Evolutionary conservation across 2,888 invertebrate species (phyloP), one percentile per base, ranked within the genome.

Genomic region (Rhamnusium bicolor): DNA sequence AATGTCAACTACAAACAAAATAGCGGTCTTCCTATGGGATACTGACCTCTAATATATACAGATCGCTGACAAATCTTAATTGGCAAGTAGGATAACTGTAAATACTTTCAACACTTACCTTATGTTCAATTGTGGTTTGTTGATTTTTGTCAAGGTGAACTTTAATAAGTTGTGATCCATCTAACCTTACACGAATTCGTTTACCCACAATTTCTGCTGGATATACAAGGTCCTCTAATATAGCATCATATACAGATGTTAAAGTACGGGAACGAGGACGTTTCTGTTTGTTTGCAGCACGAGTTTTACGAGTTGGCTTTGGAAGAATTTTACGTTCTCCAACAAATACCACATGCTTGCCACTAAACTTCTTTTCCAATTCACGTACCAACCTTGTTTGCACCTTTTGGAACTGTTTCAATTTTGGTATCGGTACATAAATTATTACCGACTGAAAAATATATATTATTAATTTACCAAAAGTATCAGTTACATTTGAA

Each of bases 171-270:
- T 98, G 95, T 58, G 97, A 95, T 78, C 99, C 99, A 87, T 99
- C 99, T 84, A 98, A 91, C 89, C 96, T 97, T 75, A 99, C 94
- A 82, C 99, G 93, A 87, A 98, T 98, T 80, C 99, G 93, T 90
- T 98, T 99, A 87, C 99, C 99, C 51, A 99, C 98, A 84, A 99
- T 98, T 91, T 99, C 99, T 67, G 99, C 98, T 27, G 99, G 99
- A 90, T 95, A 99, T 72, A 99, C 98, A 83, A 99, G 90, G 90
- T 99, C 99, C 88, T 98, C 98, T 78, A 99, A 91, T 85, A 99
- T 96, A 71, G 97, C 96, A 88, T 99, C 98, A 86, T 99, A 99
- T 47, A 99, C 99, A 82, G 98, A 93, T 68, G 99, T 99, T 83
- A 99, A 91, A 60, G 99, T 99, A 85, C 99, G 89, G 61, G 93